Conservation (phyloP, 2,113 vertebrate genomes). For the human region GRCh38 chr11:131061001-131061500, state of each 20-base stretch:
- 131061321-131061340: not conserved
- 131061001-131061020: not conserved
- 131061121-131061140: not conserved
- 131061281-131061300: slow-evolving; percentile 19
- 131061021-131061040: not conserved
- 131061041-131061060: not conserved
- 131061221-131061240: not conserved
- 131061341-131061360: not conserved
- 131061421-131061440: not conserved
- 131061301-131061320: not conserved
- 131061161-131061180: not conserved
- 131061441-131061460: not conserved
- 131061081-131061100: not conserved
- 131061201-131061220: not conserved
- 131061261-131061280: not conserved
- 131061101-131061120: not conserved
- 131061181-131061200: not conserved
- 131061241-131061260: not conserved
- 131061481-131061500: slow-evolving; percentile 51
- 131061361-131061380: slow-evolving; percentile 10
- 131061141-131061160: not conserved
- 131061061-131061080: not conserved
- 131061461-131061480: slow-evolving; percentile 7
- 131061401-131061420: not conserved
- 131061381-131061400: not conserved